Conservation (phyloP, 2,888 invertebrate species). For the Ecdyonurus torrentis region DNA sequence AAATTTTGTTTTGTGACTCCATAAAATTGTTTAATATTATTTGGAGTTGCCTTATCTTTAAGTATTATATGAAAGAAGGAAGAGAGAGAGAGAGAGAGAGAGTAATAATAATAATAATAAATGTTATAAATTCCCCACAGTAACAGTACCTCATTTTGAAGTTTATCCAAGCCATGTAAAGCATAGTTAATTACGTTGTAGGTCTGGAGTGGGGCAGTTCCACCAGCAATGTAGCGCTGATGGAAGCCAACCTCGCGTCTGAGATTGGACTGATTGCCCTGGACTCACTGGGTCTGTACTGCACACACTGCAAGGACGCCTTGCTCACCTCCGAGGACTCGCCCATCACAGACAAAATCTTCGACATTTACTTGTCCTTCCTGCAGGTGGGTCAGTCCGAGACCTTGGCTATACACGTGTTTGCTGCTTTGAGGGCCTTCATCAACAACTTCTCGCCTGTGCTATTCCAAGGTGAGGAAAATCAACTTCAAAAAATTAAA, state of each 20-base stretch:
- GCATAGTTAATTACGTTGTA: neutral
- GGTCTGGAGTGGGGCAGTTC: neutral
- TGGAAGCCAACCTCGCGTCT: slow-evolving; percentile 69
- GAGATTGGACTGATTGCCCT: slow-evolving; percentile 79
- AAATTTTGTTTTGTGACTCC: too few relatives aligned
- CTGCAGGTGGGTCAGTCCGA: slow-evolving; percentile 84
- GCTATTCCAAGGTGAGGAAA: slow-evolving; percentile 53
- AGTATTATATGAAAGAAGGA: too few relatives aligned
- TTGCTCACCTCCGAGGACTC: slow-evolving; percentile 45
- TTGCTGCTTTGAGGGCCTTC: slow-evolving; percentile 80
- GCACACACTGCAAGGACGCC: slow-evolving; percentile 39
- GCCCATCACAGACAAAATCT: slow-evolving; percentile 60
- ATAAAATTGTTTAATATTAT: too few relatives aligned
- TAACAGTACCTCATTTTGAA: too few relatives aligned
- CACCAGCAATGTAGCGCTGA: slow-evolving; percentile 33
- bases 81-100: too few relatives aligned
- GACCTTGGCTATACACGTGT: slow-evolving; percentile 72
- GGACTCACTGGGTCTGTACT: slow-evolving; percentile 74
- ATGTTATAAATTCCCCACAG: too few relatives aligned
- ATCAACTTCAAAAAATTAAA: neutral
- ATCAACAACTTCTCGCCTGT: slow-evolving; percentile 77
- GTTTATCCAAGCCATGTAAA: too few relatives aligned
- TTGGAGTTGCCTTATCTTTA: too few relatives aligned
- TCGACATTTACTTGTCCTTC: slow-evolving; percentile 72
- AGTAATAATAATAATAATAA: too few relatives aligned